Evolutionary conservation across 2,113 vertebrate species (phyloP), one percentile per base, ranked within the genome.

Genomic region (Malurus alboscapulatus): DNA sequence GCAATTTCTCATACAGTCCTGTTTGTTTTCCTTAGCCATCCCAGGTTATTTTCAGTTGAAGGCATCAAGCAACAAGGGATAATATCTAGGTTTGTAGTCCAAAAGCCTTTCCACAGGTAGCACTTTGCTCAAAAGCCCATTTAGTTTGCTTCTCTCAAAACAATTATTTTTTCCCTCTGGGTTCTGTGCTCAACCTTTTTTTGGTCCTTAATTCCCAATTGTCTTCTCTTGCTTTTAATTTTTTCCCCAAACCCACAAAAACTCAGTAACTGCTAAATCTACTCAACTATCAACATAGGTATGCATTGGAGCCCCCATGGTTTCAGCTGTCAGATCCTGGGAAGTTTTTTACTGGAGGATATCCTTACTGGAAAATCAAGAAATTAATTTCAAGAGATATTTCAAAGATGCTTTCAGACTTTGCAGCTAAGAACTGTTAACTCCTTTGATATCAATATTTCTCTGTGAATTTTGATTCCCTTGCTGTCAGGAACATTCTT

Each of bases 241-340:
- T 10, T 1, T 0, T 4, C 10, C 17, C 18, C 4, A 61, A 78
- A 10, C 5, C 9, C 8, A 47, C n/a, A 67, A 75, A 48, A 75
- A 2, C 10, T 20, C 36, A 63, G 0, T n/a, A 63, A 3, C 24
- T 47, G 10, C 17, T 76, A 10, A 51, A 79, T 42, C 61, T 73
- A 15, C 26, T n/a, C 57, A 59, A 8, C 29, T 77, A 7, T n/a
- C 36, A 22, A 40, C 48, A 1, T 36, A 32, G 34, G 9, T 58
- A 18, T 15, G 19, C 1, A 0, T 24, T 80, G 27, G 71, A 17
- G 14, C 14, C 21, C 7, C 19, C 21, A 6, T 55, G 51, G 8
- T 40, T 84, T 47, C 57, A 87, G 0, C 61, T 44, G 24, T 34
- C 67, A 85, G 14, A 32, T 55, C 36, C 48, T 72, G 30, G 55